Evolutionary conservation across 1,140 invertebrate species (phyloP).

Genomic region (Rhopalosiphum padi): DNA sequence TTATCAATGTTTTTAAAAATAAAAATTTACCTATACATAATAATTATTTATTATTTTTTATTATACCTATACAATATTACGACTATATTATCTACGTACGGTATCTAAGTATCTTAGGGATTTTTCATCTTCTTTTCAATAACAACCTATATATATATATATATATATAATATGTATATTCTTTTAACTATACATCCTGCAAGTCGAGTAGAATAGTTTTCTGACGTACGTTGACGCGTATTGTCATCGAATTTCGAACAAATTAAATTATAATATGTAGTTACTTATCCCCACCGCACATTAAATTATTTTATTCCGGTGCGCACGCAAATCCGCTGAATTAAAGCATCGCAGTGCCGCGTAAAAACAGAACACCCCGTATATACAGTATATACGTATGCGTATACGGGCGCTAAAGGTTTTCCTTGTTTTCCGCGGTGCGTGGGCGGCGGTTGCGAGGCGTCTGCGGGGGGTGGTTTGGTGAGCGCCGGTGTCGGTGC

Average conservation of each 20-base stretch:
- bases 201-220: not conserved
- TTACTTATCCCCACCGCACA: too few species aligned
- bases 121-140: not conserved
- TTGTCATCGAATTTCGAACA: not conserved
- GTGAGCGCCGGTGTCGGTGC: not conserved
- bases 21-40: not conserved
- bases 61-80: not conserved
- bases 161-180: too few species aligned
- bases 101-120: not conserved
- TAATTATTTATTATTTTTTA: not conserved
- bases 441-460: conserved; percentile 17
- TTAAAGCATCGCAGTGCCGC: not conserved
- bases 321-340: not conserved
- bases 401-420: conserved; percentile 4
- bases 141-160: not conserved
- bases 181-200: not conserved
- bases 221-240: not conserved
- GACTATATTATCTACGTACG: too few species aligned
- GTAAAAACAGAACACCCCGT: not conserved
- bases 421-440: conserved; percentile 37
- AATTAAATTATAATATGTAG: too few species aligned
- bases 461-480: conserved; percentile 27
- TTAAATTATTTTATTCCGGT: not conserved
- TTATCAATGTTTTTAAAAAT: not conserved
- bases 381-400: not conserved